A percentile compares a stretch with the other conserved stretches of the same genome.
Evolutionary conservation across 2,888 invertebrate species (phyloP).

Genomic region (Anoplius nigerrimus): DNA sequence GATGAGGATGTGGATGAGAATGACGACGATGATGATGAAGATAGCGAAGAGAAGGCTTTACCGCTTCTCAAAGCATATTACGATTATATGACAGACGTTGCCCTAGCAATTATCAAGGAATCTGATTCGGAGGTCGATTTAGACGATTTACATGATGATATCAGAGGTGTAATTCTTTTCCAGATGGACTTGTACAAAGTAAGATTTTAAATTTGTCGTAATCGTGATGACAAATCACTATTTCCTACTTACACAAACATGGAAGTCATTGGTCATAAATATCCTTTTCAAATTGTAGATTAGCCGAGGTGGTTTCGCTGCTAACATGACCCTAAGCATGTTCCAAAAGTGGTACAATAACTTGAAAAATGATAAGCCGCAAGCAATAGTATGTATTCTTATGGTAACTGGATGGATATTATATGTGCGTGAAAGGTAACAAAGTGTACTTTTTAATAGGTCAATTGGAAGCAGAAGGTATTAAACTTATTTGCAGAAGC

Average conservation of each 20-base stretch:
- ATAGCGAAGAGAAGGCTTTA: not conserved
- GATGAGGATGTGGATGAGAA: not conserved
- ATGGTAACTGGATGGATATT: not conserved
- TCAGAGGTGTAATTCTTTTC: constrained; percentile 28
- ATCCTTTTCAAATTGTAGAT: not conserved
- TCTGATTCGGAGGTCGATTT: constrained; percentile 11
- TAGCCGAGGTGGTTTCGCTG: too few relatives aligned
- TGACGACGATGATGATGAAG: not conserved
- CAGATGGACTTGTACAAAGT: too few relatives aligned
- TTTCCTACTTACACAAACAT: too few relatives aligned
- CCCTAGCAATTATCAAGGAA: constrained; percentile 19
- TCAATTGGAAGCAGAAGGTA: constrained; percentile 6
- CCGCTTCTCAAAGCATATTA: constrained; percentile 5
- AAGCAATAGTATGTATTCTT: not conserved
- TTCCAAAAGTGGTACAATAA: constrained; percentile 12
- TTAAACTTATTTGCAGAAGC: constrained; percentile 13
- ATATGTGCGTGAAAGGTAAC: too few relatives aligned
- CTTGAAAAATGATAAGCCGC: not conserved
- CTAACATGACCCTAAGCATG: not conserved
- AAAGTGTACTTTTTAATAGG: not conserved
- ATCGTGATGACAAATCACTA: too few relatives aligned
- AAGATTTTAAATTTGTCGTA: too few relatives aligned
- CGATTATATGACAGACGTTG: constrained; percentile 25
- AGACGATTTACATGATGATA: constrained; percentile 19
- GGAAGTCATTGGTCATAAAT: too few relatives aligned